Evolutionary conservation across 2,888 invertebrate genomes (phyloP).

Genomic region (Volucella bombylans): DNA sequence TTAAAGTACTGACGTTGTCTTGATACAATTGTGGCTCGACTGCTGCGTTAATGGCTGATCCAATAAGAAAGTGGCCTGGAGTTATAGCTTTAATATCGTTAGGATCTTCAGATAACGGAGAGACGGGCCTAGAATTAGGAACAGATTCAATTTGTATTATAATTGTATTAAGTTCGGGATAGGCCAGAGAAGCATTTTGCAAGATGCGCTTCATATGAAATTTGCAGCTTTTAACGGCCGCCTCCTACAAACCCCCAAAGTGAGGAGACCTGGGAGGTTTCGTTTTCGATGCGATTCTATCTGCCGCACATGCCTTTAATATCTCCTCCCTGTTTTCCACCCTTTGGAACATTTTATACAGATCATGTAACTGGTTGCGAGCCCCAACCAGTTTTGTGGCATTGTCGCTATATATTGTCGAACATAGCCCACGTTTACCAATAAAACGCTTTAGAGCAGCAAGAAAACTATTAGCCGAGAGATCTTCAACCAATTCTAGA

Average conservation of each 20-base stretch:
- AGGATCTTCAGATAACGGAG: constrained; percentile 2
- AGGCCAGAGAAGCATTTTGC: constrained; percentile 4
- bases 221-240: constrained; percentile 42
- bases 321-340: constrained; percentile 45
- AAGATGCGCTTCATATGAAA: background rate
- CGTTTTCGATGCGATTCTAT: constrained; percentile 52
- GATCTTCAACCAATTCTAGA: constrained; percentile 50
- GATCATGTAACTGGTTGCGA: constrained; percentile 41
- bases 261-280: constrained; percentile 63
- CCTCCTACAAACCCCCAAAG: constrained; percentile 64
- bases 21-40: no score
- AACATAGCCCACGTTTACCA: no score
- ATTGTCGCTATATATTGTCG: no score
- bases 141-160: constrained; percentile 22
- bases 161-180: constrained; percentile 28
- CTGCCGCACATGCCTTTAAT: constrained; percentile 28
- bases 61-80: no score
- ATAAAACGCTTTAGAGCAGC: no score
- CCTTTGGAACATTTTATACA: constrained; percentile 36
- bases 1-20: no score
- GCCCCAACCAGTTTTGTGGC: constrained; percentile 3
- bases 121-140: constrained; percentile 25
- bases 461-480: constrained; percentile 30
- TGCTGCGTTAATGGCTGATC: no score
- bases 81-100: no score